These are phyloP conservation scores for Pelobates fuscus DNA, from an alignment of 2,113 vertebrate species.

Conservation along the genomic window DNA sequence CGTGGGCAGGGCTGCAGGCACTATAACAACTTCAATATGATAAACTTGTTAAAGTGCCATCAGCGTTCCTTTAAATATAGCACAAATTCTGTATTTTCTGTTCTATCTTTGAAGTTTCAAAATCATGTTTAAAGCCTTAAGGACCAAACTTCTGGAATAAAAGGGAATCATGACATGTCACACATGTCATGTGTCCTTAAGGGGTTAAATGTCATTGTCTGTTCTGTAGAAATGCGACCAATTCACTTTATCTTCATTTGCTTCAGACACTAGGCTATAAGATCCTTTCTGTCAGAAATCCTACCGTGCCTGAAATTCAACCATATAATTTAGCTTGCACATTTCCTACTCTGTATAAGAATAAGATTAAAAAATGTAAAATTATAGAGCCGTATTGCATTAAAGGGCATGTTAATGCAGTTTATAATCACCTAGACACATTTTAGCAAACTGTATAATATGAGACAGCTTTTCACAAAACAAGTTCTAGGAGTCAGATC, in stretches of 20 bases:
- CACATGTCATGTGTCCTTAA: too few species aligned
- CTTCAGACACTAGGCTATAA: conserved; percentile 23
- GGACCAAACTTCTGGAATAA: too few species aligned
- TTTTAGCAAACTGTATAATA: conserved; percentile 7
- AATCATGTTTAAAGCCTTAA: conserved; percentile 15
- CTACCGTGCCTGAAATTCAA: conserved; percentile 37
- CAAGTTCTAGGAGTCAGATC: not conserved
- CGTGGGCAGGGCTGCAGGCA: too few species aligned
- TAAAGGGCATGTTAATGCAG: conserved; percentile 13
- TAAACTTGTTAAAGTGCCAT: too few species aligned
- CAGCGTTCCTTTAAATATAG: too few species aligned
- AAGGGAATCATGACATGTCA: too few species aligned
- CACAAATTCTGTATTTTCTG: not conserved
- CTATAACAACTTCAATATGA: too few species aligned
- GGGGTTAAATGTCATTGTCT: conserved; percentile 6
- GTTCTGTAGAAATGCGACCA: not conserved
- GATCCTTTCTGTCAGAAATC: conserved; percentile 6
- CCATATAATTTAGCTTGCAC: conserved; percentile 40
- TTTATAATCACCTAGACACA: conserved; percentile 21
- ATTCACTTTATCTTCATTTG: conserved; percentile 30
- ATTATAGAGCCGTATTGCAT: conserved; percentile 13
- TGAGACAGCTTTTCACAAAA: conserved; percentile 3
- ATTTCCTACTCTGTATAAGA: conserved; percentile 10
- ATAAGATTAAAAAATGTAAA: conserved; percentile 34
- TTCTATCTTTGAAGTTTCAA: conserved; percentile 33